Evolutionary conservation across 2,113 vertebrate species (phyloP).

Genomic region (Myanophis thanlyinensis): DNA sequence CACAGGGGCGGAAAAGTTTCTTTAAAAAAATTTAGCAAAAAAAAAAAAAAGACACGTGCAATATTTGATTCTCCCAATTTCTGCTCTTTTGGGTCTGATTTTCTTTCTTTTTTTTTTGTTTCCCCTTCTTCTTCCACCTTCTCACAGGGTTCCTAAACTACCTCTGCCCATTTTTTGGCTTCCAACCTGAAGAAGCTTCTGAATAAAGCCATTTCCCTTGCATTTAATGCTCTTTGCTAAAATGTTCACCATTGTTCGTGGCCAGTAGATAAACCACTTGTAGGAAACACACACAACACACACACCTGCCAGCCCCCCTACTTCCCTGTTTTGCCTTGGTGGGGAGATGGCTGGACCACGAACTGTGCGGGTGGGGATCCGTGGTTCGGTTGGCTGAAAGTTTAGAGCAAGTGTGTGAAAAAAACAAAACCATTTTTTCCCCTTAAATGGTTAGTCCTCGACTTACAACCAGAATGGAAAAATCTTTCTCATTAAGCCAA

Average conservation of each 20-base stretch:
- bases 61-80: background rate
- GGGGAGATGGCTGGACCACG: background rate
- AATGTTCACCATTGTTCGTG: background rate
- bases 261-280: background rate
- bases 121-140: slow-evolving; percentile 33
- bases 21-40: too few species aligned
- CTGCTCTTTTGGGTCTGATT: slow-evolving; percentile 41
- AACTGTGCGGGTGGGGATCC: background rate
- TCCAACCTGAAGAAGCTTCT: slow-evolving; percentile 55
- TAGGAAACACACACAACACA: background rate
- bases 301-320: background rate
- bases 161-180: slow-evolving; percentile 58
- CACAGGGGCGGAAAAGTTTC: too few species aligned
- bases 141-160: slow-evolving; percentile 56
- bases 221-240: slow-evolving; percentile 24
- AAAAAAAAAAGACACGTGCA: background rate
- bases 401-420: background rate
- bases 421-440: background rate
- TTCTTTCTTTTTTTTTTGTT: slow-evolving; percentile 53
- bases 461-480: background rate
- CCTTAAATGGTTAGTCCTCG: background rate
- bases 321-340: background rate
- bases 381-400: background rate
- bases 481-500: background rate
- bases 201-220: slow-evolving; percentile 61